Conservation (phyloP, 2,888 invertebrate genomes). For the Heliconius sara region DNA sequence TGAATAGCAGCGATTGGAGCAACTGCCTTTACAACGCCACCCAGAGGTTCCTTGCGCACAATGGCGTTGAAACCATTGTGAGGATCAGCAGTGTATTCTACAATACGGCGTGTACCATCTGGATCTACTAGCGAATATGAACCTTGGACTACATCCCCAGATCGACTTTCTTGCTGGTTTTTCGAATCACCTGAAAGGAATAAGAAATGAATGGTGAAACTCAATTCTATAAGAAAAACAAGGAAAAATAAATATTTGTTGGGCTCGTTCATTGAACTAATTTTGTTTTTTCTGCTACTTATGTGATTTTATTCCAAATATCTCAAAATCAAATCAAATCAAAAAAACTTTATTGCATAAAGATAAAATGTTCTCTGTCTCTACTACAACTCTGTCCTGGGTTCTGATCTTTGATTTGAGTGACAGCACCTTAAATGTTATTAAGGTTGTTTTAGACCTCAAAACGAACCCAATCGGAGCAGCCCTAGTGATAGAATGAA, state of each 20-base stretch:
- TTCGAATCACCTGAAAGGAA: slow-evolving; percentile 70
- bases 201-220: too few relatives aligned
- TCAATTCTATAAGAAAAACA: not conserved
- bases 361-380: too few relatives aligned
- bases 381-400: too few relatives aligned
- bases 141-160: slow-evolving; percentile 87
- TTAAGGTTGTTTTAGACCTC: not conserved
- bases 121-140: slow-evolving; percentile 86
- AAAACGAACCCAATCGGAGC: not conserved
- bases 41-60: slow-evolving; percentile 85
- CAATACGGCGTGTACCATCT: slow-evolving; percentile 85
- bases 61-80: slow-evolving; percentile 87
- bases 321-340: too few relatives aligned
- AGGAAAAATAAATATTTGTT: not conserved
- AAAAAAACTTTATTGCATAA: too few relatives aligned
- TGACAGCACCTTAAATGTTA: not conserved
- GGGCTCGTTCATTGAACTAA: too few relatives aligned
- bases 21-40: slow-evolving; percentile 75
- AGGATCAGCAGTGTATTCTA: slow-evolving; percentile 87
- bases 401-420: not conserved
- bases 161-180: slow-evolving; percentile 81
- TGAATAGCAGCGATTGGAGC: slow-evolving; percentile 61
- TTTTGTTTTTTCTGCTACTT: too few relatives aligned
- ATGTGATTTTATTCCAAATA: too few relatives aligned
- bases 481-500: not conserved